Evolutionary conservation across 2,797 vertebrate genomes (phyloP).

Genomic region (Heteromormyrus szaboi): DNA sequence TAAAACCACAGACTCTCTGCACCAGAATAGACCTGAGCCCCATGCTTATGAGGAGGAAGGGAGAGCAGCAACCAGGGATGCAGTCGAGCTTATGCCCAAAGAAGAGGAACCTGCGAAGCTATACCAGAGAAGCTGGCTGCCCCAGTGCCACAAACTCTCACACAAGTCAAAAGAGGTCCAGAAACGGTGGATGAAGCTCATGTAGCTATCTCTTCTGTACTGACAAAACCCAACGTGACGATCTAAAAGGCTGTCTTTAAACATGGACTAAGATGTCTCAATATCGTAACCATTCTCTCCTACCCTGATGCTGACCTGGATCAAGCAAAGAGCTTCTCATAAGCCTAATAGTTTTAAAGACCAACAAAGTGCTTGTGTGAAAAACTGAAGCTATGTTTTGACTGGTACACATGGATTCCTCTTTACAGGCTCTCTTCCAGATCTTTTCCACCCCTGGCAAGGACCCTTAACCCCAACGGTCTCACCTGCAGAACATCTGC

Average conservation of each 20-base stretch:
- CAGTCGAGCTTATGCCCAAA: conserved; percentile 1
- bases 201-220: neutral
- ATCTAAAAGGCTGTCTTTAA: neutral
- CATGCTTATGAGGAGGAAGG: conserved; percentile 35
- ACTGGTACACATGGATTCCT: neutral
- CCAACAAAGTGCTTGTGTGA: neutral
- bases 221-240: neutral
- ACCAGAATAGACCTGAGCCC: conserved; percentile 49
- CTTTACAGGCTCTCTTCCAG: conserved; percentile 15
- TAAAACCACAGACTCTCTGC: conserved; percentile 34
- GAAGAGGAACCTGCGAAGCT: neutral
- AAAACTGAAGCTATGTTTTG: neutral
- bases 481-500: conserved; percentile 39
- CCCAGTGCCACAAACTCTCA: neutral
- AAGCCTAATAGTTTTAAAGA: neutral
- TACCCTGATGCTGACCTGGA: neutral
- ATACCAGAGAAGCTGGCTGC: neutral
- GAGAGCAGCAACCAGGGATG: conserved; percentile 47
- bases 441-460: conserved; percentile 38
- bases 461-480: conserved; percentile 40
- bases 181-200: neutral
- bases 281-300: neutral
- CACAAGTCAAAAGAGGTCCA: neutral
- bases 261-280: neutral
- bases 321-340: neutral